Evolutionary conservation across 92 coral and sea anemone genomes (phyloP).

Genomic region (Parazoanthus atlanticus): DNA sequence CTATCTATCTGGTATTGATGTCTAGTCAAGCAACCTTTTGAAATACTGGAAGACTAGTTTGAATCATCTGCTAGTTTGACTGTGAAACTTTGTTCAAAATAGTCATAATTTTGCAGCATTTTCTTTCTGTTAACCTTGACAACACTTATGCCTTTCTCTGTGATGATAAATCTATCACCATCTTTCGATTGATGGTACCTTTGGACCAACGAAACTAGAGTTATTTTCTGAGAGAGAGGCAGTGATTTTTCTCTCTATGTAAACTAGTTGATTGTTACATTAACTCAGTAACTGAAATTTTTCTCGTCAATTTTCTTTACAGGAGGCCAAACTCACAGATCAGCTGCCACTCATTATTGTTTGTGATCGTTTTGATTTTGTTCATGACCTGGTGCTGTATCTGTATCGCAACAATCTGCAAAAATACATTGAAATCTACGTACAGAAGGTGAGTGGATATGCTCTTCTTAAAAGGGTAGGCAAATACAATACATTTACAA

Average conservation of each 20-base stretch:
- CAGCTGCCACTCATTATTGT: constrained; percentile 98
- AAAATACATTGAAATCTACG: constrained; percentile 98
- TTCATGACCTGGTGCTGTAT: constrained; percentile 95
- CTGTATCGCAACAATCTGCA: constrained; percentile 96
- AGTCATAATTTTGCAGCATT: background rate
- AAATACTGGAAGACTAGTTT: too few relatives aligned
- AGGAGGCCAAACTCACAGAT: constrained; percentile 99
- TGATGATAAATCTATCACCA: constrained; percentile 66
- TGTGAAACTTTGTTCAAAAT: background rate
- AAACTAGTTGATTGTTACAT: background rate
- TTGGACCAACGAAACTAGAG: constrained; percentile 42
- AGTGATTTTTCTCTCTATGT: background rate
- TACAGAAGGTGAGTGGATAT: constrained; percentile 84
- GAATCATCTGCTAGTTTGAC: background rate
- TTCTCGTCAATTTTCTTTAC: background rate
- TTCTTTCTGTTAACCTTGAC: background rate
- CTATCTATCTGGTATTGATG: too few relatives aligned
- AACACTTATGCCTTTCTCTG: constrained; percentile 27
- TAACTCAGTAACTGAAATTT: background rate
- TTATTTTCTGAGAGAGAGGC: constrained; percentile 38
- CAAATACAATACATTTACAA: too few relatives aligned
- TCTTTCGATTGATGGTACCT: constrained; percentile 68
- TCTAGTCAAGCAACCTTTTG: too few relatives aligned
- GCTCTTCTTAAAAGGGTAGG: background rate
- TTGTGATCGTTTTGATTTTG: constrained; percentile 98